Percentiles rank a stretch among this genome's conserved stretches.
phyloP scores from a whole-genome alignment of 2,797 vertebrate genomes.

The Zenarchopterus dispar region DNA sequence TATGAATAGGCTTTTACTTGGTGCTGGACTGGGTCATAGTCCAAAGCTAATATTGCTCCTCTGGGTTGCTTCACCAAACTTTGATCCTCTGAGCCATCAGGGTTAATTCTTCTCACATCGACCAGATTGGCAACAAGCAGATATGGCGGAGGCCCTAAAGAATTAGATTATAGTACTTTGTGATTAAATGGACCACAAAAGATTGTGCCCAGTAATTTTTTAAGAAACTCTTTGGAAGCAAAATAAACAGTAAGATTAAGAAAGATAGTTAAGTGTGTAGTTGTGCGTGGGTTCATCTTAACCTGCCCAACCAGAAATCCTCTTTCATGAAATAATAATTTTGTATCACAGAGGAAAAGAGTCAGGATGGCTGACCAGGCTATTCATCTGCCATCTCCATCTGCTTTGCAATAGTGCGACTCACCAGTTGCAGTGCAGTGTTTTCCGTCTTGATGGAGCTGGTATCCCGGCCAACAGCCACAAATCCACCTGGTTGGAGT shows the following conservation, averaged over 20 bases:
- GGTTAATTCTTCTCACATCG: conserved; percentile 84
- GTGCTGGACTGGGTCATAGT: conserved; percentile 90
- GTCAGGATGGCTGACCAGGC: too few relatives aligned
- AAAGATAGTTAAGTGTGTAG: not conserved
- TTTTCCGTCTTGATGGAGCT: conserved; percentile 85
- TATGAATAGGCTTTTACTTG: conserved; percentile 76
- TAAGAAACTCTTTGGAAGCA: not conserved
- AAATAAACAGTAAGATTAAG: too few relatives aligned
- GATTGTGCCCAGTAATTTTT: not conserved
- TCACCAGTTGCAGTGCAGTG: conserved; percentile 86
- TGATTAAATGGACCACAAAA: not conserved
- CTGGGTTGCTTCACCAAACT: conserved; percentile 85
- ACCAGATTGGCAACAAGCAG: conserved; percentile 89
- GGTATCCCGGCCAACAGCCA: conserved; percentile 89
- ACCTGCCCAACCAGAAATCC: too few relatives aligned
- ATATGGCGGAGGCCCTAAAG: conserved; percentile 85
- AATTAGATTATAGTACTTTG: not conserved
- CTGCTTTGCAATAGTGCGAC: conserved; percentile 39
- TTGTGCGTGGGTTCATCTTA: conserved; percentile 2
- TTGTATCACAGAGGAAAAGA: too few relatives aligned
- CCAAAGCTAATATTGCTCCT: conserved; percentile 88
- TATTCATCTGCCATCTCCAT: not conserved
- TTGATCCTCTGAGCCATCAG: conserved; percentile 84
- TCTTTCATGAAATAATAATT: too few relatives aligned
- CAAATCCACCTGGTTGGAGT: conserved; percentile 86